Evolutionary conservation across 2,797 vertebrate genomes (phyloP).

Genomic region (Lycodopsis pacificus): DNA sequence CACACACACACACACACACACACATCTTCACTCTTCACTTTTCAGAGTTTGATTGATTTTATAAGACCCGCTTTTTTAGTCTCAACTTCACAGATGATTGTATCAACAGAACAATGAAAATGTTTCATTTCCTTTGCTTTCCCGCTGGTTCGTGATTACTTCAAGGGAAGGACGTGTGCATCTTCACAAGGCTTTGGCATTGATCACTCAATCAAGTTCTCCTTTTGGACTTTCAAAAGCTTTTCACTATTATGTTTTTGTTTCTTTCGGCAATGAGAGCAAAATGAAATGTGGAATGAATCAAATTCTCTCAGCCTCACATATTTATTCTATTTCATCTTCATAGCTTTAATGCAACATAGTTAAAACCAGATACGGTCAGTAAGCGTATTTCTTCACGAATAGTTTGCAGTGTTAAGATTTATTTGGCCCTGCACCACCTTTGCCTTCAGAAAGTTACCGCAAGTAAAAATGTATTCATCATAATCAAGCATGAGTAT

Average conservation of each 20-base stretch:
- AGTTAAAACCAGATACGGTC: neutral
- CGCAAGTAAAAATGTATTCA: too few relatives aligned
- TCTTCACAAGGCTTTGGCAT: conserved; percentile 40
- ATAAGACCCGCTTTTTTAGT: too few relatives aligned
- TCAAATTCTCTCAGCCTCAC: conserved; percentile 1
- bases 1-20: too few relatives aligned
- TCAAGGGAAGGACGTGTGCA: conserved; percentile 16
- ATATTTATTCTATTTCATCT: conserved; percentile 14
- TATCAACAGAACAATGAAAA: too few relatives aligned
- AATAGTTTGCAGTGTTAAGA: neutral
- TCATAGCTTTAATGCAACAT: neutral
- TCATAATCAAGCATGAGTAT: too few relatives aligned
- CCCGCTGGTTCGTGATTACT: conserved; percentile 27
- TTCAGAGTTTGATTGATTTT: too few relatives aligned
- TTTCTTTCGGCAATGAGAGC: conserved; percentile 4
- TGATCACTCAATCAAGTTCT: conserved; percentile 50
- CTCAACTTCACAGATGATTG: too few relatives aligned
- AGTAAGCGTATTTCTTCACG: neutral
- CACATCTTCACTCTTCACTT: too few relatives aligned
- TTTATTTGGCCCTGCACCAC: neutral
- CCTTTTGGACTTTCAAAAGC: conserved; percentile 37
- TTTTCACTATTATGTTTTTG: conserved; percentile 34
- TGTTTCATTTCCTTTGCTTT: too few relatives aligned
- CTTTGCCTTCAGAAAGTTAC: too few relatives aligned
- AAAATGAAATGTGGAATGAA: conserved; percentile 21